Conservation (phyloP, 2,888 invertebrate genomes). For the Pyrocoelia pectoralis region DNA sequence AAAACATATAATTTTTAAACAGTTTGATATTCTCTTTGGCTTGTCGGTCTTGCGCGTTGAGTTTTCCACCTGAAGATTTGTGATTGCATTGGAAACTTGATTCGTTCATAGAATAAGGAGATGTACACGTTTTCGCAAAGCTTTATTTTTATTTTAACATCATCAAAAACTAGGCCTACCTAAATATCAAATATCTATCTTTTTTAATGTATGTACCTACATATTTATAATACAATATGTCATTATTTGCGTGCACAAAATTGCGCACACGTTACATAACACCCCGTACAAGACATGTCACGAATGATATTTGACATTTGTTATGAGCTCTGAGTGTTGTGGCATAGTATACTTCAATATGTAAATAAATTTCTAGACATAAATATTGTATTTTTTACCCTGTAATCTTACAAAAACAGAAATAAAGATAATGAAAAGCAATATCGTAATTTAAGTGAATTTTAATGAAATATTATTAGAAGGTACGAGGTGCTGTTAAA, state of each 20-base stretch:
- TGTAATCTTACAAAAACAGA: conserved; percentile 47
- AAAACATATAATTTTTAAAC: no score
- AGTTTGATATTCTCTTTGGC: no score
- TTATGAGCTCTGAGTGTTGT: conserved; percentile 28
- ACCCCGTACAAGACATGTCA: conserved; percentile 55
- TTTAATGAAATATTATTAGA: conserved; percentile 24
- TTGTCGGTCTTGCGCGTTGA: no score
- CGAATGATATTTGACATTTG: background rate
- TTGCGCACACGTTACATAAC: conserved; percentile 45
- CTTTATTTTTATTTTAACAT: conserved; percentile 62
- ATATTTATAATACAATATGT: conserved; percentile 57
- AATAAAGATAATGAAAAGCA: conserved; percentile 15
- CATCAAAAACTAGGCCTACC: conserved; percentile 62
- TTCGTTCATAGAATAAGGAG: background rate
- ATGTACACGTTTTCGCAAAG: conserved; percentile 54
- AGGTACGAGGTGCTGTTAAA: conserved; percentile 55
- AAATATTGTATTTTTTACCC: conserved; percentile 59
- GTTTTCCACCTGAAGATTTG: no score
- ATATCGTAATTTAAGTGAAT: background rate
- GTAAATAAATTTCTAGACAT: conserved; percentile 54
- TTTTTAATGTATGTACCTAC: conserved; percentile 56
- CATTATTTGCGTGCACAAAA: conserved; percentile 43
- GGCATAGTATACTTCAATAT: conserved; percentile 49
- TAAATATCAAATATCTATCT: conserved; percentile 62
- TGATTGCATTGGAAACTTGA: no score